A percentile compares a stretch with the other conserved stretches of the same genome.
Evolutionary conservation across 2,797 vertebrate genomes (phyloP).

Genomic region (Argentina silus): DNA sequence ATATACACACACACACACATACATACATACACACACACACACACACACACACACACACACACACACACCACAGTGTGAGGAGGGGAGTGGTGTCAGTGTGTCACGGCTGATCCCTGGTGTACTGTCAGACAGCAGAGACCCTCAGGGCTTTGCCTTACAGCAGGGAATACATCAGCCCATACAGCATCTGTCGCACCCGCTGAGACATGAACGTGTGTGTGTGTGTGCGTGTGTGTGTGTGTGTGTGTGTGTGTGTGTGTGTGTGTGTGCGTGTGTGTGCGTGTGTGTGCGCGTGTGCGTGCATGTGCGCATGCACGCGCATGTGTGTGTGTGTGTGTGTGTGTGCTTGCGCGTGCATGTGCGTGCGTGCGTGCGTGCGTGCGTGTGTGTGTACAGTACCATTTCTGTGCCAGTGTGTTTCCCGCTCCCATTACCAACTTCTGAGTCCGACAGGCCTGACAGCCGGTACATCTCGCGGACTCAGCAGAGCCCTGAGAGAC

Average conservation of each 20-base stretch:
- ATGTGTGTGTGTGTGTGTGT: neutral
- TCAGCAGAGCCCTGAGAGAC: no score
- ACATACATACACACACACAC: conserved; percentile 39
- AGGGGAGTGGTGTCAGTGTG: conserved; percentile 71
- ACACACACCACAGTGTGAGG: conserved; percentile 53
- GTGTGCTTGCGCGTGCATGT: no score
- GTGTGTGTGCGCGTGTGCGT: conserved; percentile 10
- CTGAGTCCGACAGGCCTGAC: conserved; percentile 9
- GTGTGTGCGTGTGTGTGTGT: conserved; percentile 19
- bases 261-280: conserved; percentile 13
- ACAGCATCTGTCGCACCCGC: conserved; percentile 76
- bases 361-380: neutral
- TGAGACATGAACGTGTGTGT: conserved; percentile 46
- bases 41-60: conserved; percentile 12
- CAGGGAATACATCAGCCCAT: conserved; percentile 74
- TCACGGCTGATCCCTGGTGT: conserved; percentile 78
- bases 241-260: neutral
- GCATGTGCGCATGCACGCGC: neutral
- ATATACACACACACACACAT: conserved; percentile 35
- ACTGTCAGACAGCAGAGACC: conserved; percentile 76
- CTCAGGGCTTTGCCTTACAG: conserved; percentile 70
- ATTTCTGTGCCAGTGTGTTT: conserved; percentile 45
- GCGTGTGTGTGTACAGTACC: conserved; percentile 47
- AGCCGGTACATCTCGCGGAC: conserved; percentile 22
- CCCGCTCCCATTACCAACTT: no score